Percentiles rank a stretch among this genome's conserved stretches.
These are phyloP conservation scores for Crypturellus tataupa DNA, from an alignment of 2,797 vertebrate genomes.

Conservation along the genomic window DNA sequence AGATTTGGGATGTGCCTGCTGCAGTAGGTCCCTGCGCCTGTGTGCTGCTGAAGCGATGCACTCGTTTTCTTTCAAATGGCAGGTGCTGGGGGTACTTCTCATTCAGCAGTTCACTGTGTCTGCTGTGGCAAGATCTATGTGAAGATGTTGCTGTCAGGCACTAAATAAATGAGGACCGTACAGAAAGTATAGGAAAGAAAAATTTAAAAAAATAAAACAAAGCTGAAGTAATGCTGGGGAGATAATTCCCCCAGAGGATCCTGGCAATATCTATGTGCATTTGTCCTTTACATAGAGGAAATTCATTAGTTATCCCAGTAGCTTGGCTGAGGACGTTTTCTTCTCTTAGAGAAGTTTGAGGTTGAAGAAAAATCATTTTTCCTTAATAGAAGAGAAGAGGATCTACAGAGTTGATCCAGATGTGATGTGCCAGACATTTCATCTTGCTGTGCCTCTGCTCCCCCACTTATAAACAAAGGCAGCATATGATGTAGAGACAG, in stretches of 20 bases:
- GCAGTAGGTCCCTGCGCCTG: background rate
- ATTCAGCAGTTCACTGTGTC: background rate
- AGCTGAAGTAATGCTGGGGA: background rate
- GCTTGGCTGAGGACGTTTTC: background rate
- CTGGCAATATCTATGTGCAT: background rate
- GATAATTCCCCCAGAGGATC: conserved; percentile 1
- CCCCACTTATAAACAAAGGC: background rate
- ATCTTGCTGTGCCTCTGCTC: background rate
- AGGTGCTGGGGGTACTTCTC: background rate
- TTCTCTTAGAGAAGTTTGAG: background rate
- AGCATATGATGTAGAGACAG: background rate
- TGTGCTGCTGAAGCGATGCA: background rate
- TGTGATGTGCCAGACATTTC: background rate
- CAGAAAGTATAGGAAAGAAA: background rate
- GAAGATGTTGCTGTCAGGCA: background rate
- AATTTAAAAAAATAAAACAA: background rate
- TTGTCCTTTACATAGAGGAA: conserved; percentile 28
- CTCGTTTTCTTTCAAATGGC: background rate
- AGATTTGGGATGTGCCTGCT: background rate
- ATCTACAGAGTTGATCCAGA: background rate
- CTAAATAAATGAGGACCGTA: background rate
- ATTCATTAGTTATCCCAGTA: conserved; percentile 7
- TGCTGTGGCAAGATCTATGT: background rate
- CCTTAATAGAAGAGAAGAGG: background rate
- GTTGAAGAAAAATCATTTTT: conserved; percentile 10